Evolutionary conservation across 2,888 invertebrate genomes (phyloP).

Genomic region (Synanthedon andrenaeformis): DNA sequence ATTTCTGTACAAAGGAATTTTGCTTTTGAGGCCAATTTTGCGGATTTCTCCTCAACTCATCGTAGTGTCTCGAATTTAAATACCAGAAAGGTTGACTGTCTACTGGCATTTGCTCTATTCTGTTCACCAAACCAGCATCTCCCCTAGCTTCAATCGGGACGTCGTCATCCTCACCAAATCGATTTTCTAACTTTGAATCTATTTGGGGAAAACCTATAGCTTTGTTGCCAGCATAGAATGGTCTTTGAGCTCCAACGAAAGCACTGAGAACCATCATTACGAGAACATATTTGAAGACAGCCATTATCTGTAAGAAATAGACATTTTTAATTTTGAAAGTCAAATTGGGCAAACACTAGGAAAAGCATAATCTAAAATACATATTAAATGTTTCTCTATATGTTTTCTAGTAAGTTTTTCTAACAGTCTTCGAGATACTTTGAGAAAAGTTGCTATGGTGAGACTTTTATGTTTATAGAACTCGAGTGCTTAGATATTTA

Average conservation of each 20-base stretch:
- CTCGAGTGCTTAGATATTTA: no score
- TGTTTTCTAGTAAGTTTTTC: no score
- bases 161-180: slow-evolving; percentile 58
- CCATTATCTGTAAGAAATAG: slow-evolving; percentile 23
- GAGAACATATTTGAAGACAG: slow-evolving; percentile 22
- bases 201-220: slow-evolving; percentile 73
- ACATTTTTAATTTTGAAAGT: background rate
- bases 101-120: slow-evolving; percentile 68
- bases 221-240: slow-evolving; percentile 72
- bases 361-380: no score
- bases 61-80: slow-evolving; percentile 73
- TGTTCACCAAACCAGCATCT: slow-evolving; percentile 66
- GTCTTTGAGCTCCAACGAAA: slow-evolving; percentile 67
- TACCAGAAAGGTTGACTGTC: slow-evolving; percentile 77
- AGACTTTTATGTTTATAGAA: no score
- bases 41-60: slow-evolving; percentile 54
- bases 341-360: slow-evolving; percentile 1
- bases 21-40: slow-evolving; percentile 36
- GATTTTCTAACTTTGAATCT: slow-evolving; percentile 46
- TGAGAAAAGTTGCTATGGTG: no score
- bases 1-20: slow-evolving; percentile 10
- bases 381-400: no score
- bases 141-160: slow-evolving; percentile 73
- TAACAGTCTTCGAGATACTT: no score
- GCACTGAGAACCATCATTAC: slow-evolving; percentile 25